Percentiles rank a stretch among this genome's conserved stretches.
Conservation (phyloP, 2,888 invertebrate genomes). For the Chrysotoxum bicinctum region DNA sequence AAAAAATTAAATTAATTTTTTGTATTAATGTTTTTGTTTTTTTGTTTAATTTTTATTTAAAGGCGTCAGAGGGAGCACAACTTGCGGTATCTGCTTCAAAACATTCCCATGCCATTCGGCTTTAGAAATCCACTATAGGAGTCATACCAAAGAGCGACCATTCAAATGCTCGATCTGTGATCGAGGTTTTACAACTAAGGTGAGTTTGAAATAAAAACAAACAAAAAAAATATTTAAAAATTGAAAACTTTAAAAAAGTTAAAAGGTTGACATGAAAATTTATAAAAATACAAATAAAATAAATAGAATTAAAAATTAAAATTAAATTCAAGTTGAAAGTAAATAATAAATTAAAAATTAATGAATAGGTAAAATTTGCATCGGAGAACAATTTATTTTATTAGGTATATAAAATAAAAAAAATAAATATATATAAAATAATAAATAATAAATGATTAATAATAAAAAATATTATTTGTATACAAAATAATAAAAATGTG, state of each 20-base stretch:
- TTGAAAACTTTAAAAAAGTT: neutral
- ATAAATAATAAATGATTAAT: too few species aligned
- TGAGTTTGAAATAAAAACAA: slow-evolving; percentile 80
- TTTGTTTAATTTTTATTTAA: slow-evolving; percentile 47
- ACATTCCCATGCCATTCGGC: slow-evolving; percentile 99
- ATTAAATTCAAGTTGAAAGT: too few species aligned
- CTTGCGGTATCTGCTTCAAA: slow-evolving; percentile 99
- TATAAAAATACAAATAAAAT: too few species aligned
- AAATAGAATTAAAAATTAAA: too few species aligned
- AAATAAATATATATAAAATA: too few species aligned
- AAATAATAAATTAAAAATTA: too few species aligned
- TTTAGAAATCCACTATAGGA: slow-evolving; percentile 97
- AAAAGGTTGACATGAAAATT: too few species aligned
- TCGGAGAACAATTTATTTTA: too few species aligned
- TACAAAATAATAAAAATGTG: too few species aligned
- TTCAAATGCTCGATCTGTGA: slow-evolving; percentile 98
- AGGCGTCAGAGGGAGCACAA: slow-evolving; percentile 93
- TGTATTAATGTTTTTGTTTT: slow-evolving; percentile 15
- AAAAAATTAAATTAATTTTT: neutral
- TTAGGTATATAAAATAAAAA: too few species aligned
- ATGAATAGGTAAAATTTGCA: too few species aligned
- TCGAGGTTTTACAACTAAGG: slow-evolving; percentile 98
- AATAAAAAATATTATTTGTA: too few species aligned
- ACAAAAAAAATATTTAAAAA: neutral
- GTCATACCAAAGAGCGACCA: slow-evolving; percentile 97